These are phyloP conservation scores for Sinohyriopsis cumingii DNA, from an alignment of 2,888 invertebrate genomes.

Conservation along the genomic window DNA sequence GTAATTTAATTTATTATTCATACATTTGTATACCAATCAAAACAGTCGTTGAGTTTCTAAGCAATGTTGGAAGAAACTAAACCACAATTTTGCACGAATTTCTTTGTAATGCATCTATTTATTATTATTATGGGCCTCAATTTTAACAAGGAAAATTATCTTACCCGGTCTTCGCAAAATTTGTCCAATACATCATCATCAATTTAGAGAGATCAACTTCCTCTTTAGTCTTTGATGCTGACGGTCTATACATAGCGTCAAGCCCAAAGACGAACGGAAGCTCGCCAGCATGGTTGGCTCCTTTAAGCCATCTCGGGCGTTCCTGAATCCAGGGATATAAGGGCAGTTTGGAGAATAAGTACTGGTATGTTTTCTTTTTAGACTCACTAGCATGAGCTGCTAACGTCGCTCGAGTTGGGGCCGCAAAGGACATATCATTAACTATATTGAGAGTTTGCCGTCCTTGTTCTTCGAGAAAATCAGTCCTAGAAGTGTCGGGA, in stretches of 20 bases:
- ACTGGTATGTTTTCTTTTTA: conserved; percentile 91
- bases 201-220: conserved; percentile 88
- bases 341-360: conserved; percentile 87
- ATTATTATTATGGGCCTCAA: too few relatives aligned
- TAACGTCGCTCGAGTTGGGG: conserved; percentile 24
- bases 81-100: too few relatives aligned
- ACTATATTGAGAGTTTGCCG: conserved; percentile 19
- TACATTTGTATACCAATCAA: too few relatives aligned
- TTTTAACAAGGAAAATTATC: conserved; percentile 52
- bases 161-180: conserved; percentile 96
- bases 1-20: too few relatives aligned
- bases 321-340: conserved; percentile 78
- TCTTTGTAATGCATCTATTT: too few relatives aligned
- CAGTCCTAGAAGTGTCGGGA: not conserved
- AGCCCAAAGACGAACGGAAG: conserved; percentile 95
- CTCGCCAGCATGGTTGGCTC: conserved; percentile 95
- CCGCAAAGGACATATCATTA: conserved; percentile 26
- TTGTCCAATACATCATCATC: conserved; percentile 95
- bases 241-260: conserved; percentile 73
- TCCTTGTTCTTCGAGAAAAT: conserved; percentile 14
- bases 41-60: conserved; percentile 86
- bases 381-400: conserved; percentile 87
- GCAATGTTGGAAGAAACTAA: conserved; percentile 81
- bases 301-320: conserved; percentile 93
- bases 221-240: conserved; percentile 75